Evolutionary conservation across 2,113 vertebrate genomes (phyloP).

Genomic region (Ptilorrhoa leucosticta): DNA sequence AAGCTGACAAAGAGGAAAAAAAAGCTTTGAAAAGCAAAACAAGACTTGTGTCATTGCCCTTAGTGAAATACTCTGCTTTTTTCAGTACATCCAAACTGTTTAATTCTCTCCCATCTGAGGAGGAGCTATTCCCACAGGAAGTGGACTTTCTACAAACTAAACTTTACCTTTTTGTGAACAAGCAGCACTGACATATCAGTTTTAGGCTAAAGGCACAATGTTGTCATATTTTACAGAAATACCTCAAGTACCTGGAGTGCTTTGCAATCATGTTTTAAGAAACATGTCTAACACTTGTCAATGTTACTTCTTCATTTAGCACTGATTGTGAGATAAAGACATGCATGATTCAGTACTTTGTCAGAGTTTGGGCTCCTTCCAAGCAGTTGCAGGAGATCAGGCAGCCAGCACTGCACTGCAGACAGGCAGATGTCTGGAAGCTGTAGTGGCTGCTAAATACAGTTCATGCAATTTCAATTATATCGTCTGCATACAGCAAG

Average conservation of each 20-base stretch:
- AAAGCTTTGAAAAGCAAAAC: background rate
- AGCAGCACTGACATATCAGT: background rate
- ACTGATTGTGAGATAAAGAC: conserved; percentile 4
- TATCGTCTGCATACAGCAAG: background rate
- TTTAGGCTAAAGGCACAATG: background rate
- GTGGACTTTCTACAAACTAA: background rate
- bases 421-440: conserved; percentile 44
- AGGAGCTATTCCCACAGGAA: background rate
- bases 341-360: conserved; percentile 1
- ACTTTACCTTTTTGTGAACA: background rate
- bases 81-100: background rate
- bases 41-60: background rate
- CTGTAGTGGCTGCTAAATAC: conserved; percentile 8
- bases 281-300: conserved; percentile 37
- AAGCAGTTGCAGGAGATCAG: conserved; percentile 6
- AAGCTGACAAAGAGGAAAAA: background rate
- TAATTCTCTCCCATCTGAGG: background rate
- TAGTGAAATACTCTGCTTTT: background rate
- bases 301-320: background rate
- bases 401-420: conserved; percentile 10
- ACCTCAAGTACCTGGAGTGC: background rate
- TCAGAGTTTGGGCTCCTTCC: conserved; percentile 31
- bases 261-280: background rate
- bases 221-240: background rate
- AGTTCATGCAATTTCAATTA: background rate